These are phyloP conservation scores for Takifugu flavidus DNA, from an alignment of 2,113 vertebrate species.

Conservation along the genomic window DNA sequence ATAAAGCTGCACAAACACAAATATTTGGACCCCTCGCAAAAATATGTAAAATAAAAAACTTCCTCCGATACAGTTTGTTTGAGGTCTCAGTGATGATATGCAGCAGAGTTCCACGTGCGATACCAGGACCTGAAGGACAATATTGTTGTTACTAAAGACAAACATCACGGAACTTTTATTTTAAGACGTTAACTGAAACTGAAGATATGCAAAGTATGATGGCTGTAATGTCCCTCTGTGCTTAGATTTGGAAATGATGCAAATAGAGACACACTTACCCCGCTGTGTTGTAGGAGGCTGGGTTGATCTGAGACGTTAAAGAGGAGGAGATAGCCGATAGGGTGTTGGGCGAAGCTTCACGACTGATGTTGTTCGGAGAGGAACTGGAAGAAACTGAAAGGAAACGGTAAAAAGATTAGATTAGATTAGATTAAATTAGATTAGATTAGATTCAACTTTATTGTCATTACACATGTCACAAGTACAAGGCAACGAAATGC, in stretches of 20 bases:
- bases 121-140: conserved; percentile 70
- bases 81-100: conserved; percentile 70
- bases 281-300: conserved; percentile 59
- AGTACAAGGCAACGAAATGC: no score
- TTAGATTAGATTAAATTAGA: no score
- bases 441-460: no score
- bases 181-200: neutral
- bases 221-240: no score
- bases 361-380: conserved; percentile 71
- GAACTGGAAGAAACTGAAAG: conserved; percentile 76
- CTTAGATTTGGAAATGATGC: no score
- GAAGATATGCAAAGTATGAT: no score
- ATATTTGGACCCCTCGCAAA: conserved; percentile 23
- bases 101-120: conserved; percentile 67
- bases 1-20: no score
- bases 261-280: conserved; percentile 50
- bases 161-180: neutral
- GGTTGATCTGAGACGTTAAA: conserved; percentile 69
- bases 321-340: conserved; percentile 56
- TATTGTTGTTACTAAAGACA: neutral
- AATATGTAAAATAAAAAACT: conserved; percentile 15
- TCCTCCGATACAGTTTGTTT: conserved; percentile 22
- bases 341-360: conserved; percentile 71
- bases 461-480: no score
- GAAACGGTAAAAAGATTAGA: neutral